Percentiles rank a stretch among this genome's conserved stretches.
Conservation (phyloP, 92 coral and sea anemone species). For the Epizoanthus rinbou region DNA sequence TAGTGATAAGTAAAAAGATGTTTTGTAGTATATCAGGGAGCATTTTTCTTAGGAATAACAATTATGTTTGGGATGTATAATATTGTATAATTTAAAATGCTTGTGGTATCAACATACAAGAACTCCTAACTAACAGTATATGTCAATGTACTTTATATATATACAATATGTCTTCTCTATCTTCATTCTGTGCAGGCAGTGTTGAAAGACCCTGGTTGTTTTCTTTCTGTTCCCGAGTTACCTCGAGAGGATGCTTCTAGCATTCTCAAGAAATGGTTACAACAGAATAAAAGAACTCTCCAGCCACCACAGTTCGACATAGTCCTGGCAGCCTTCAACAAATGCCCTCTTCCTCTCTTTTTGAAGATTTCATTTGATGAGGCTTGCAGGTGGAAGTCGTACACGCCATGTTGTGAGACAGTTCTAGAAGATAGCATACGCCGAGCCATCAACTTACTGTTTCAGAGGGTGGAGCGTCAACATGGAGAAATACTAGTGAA, state of each 20-base stretch:
- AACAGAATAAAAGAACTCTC: slow-evolving; percentile 58
- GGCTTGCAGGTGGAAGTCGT: slow-evolving; percentile 78
- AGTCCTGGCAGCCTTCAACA: slow-evolving; percentile 62
- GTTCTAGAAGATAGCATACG: slow-evolving; percentile 65
- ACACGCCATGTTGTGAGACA: slow-evolving; percentile 57
- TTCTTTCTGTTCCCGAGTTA: slow-evolving; percentile 66
- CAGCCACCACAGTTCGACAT: slow-evolving; percentile 61
- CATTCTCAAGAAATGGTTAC: slow-evolving; percentile 80
- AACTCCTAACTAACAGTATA: background rate
- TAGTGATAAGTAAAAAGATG: too few relatives aligned
- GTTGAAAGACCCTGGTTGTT: slow-evolving; percentile 66
- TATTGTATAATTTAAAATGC: too few relatives aligned
- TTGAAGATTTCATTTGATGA: slow-evolving; percentile 86
- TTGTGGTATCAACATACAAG: background rate
- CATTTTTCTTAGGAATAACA: too few relatives aligned
- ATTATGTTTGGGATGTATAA: too few relatives aligned
- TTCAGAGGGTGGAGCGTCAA: slow-evolving; percentile 63
- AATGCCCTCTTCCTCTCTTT: slow-evolving; percentile 84
- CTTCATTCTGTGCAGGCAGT: slow-evolving; percentile 53
- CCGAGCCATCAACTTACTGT: slow-evolving; percentile 68
- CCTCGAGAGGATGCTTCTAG: slow-evolving; percentile 66
- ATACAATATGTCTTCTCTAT: background rate
- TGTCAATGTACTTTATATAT: background rate
- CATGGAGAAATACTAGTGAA: slow-evolving; percentile 77
- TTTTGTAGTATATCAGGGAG: too few relatives aligned